A percentile compares a stretch with the other conserved stretches of the same genome.
Conservation (phyloP, 2,888 invertebrate species). For the Lithophane socia region DNA sequence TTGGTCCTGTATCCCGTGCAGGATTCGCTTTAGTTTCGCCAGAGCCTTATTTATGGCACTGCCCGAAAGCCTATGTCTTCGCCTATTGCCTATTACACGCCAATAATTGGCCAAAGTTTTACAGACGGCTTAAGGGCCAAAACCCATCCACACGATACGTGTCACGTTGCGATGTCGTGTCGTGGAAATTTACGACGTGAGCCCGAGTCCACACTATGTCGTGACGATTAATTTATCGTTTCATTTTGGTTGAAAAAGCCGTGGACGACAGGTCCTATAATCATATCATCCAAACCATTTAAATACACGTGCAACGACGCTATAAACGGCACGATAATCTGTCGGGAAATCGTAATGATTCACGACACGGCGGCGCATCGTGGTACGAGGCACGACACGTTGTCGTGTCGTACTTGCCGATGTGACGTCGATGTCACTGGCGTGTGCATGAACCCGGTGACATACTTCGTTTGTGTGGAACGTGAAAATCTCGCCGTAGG, state of each 20-base stretch:
- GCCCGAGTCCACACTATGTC: too few species aligned
- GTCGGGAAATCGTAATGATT: not conserved
- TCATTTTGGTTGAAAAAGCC: too few species aligned
- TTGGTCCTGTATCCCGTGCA: not conserved
- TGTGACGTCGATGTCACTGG: too few species aligned
- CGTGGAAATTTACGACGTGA: not conserved
- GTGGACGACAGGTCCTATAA: too few species aligned
- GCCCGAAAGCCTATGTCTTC: not conserved
- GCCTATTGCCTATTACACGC: not conserved
- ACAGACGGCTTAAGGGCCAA: not conserved
- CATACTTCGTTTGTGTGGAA: not conserved
- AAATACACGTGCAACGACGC: too few species aligned
- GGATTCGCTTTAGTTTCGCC: not conserved
- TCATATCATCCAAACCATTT: too few species aligned
- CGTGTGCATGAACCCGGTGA: not conserved
- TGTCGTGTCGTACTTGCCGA: too few species aligned
- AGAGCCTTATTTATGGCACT: not conserved
- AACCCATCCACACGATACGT: too few species aligned
- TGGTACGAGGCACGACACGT: not conserved
- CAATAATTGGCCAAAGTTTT: not conserved
- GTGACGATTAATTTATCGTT: too few species aligned
- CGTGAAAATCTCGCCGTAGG: too few species aligned
- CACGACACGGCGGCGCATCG: not conserved
- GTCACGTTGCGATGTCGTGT: not conserved
- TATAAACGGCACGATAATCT: too few species aligned